Conservation (phyloP, 2,888 invertebrate genomes). For the Diabrotica balteata region DNA sequence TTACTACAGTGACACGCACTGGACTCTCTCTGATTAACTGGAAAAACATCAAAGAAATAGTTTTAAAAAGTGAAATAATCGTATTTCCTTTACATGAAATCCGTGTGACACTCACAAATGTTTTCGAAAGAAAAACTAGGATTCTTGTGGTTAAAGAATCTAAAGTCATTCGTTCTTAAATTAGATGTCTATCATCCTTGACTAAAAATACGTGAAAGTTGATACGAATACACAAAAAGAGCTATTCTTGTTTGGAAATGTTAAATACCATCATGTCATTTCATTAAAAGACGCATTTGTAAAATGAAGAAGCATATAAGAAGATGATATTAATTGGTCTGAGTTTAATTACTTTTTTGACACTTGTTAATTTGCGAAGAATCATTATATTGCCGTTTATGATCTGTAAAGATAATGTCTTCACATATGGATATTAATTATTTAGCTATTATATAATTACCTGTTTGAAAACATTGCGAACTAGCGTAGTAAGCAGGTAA, state of each 20-base stretch:
- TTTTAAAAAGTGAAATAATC: neutral
- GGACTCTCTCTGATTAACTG: neutral
- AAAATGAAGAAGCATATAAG: neutral
- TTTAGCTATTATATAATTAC: no score
- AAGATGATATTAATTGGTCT: no score
- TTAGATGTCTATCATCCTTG: slow-evolving; percentile 15
- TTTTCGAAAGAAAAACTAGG: neutral
- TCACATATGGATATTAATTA: no score
- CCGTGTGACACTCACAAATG: neutral
- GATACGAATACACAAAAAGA: slow-evolving; percentile 15
- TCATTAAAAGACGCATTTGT: slow-evolving; percentile 12
- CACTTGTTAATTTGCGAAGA: no score
- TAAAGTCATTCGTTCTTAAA: slow-evolving; percentile 12
- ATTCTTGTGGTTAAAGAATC: slow-evolving; percentile 8
- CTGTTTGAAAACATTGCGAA: no score
- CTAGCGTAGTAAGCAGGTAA: no score
- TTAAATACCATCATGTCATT: slow-evolving; percentile 21
- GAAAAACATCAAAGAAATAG: neutral
- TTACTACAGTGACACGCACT: neutral
- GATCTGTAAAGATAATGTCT: no score
- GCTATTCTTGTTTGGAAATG: slow-evolving; percentile 17
- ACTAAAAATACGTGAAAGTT: slow-evolving; percentile 24
- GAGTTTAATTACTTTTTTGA: no score
- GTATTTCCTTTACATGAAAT: neutral
- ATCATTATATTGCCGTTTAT: no score